Base-by-base conservation (phyloP, 2,888 invertebrate species). In the Athalia rosae region DNA sequence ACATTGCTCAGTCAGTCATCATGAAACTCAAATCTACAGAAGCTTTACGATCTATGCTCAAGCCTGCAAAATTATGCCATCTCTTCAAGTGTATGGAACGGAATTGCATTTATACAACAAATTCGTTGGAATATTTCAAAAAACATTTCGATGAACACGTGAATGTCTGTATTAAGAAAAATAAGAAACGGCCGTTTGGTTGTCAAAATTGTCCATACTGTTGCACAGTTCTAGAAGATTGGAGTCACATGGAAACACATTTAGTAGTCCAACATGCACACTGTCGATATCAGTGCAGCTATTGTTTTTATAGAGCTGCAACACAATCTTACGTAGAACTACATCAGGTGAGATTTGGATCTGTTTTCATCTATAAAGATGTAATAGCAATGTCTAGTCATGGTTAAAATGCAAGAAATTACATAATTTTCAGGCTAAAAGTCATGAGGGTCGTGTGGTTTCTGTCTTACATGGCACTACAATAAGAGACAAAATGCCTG, bases 241-340 rank as follows among this genome's bases (percentile, higher is more conserved):
- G 78, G 89, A 90, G 77, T 84, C 91, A 85, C 56, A 86, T 94
- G 82, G 91, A 92, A 61, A 88, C 90, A 74, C 95, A 95, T 85
- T 91, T 95, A 11, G 91, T 93, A 69, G 91, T 92, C 45, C 90
- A 90, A 53, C 95, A 95, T 83, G 92, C 91, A 0, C 89, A 91
- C 76, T 94, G 94, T 83, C 90, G 91, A 47, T 95, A 90, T 83
- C 93, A 93, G 48, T 95, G 95, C 83, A 90, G 90, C 4, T 91
- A 92, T 81, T 95, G 95, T 84, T 93, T 95, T 83, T 95, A 95
- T 86, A 90, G 95, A 69, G 93, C 93, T 0, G 89, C 92, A 0
- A 90, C 92, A 0, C 91, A 91, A 67, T 92, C 93, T 76, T 92
- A 94, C 67, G 93, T 95, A 0, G 90, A 91, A 15, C 89, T 92